Base-by-base conservation (phyloP, 2,113 vertebrate genomes). In the Notechis scutatus region DNA sequence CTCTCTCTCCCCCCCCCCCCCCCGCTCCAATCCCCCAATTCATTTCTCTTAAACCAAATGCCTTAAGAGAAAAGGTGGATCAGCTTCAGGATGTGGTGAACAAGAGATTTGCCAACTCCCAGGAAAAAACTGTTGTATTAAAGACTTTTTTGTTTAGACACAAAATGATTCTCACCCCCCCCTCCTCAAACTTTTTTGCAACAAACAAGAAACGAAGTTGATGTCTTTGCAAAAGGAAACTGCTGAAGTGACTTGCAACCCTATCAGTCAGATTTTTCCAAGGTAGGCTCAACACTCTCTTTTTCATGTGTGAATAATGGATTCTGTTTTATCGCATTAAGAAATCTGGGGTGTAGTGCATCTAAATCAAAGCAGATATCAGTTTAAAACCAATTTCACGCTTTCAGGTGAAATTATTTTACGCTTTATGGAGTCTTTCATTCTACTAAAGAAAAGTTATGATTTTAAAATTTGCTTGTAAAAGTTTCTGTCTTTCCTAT, bases 161-260 rank as follows among this genome's bases (percentile, higher is more conserved):
- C 91, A 96, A 96, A 87, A 87, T 87, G 52, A 90, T 85, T 45
- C 18, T 39, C 88, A 89, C 90, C 81, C 92, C 91, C 92, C 21
- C 89, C 74, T 34, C 34, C 34, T 42, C 91, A 54, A 94, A 93
- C 94, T 88, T 93, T 96, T 50, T 96, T n/a, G 86, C 14, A 95
- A 95, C 23, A 42, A 91, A 11, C 2, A 94, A 93, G 94, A 5
- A 61, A 87, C 21, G 10, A 64, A 89, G 64, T 52, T 89, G 59
- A 23, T 74, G 94, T 93, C 54, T 97, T 96, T 92, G 85, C 92
- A 93, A 96, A 97, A 96, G 50, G 69, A 45, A 97, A 87, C 91
- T 21, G 3, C 95, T 95, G 93, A 92, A 90, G 87, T 95, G 96
- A 92, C 90, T 50, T 81, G 86, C 85, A 92, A 95, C 93, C 85